These are phyloP conservation scores for Astur gentilis DNA, from an alignment of 2,113 vertebrate species.

Conservation along the genomic window DNA sequence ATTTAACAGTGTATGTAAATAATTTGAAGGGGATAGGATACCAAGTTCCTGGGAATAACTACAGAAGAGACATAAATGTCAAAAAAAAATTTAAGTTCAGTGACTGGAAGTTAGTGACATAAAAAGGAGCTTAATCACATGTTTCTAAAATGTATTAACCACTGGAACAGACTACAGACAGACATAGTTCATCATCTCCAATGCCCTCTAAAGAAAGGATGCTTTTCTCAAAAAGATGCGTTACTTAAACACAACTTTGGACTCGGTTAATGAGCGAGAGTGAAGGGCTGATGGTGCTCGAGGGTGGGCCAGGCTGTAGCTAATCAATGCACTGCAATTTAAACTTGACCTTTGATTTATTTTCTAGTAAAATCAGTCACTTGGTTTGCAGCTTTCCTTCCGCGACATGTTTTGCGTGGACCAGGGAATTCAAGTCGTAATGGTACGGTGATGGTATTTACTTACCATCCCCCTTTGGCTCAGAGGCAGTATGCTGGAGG, in stretches of 20 bases:
- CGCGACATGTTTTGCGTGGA: background rate
- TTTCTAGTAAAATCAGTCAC: background rate
- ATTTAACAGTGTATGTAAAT: background rate
- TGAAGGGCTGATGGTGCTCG: background rate
- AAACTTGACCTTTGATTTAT: background rate
- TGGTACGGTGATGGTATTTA: fast-evolving
- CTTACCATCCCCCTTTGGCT: fast-evolving
- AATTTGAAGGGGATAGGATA: background rate
- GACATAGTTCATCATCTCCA: background rate
- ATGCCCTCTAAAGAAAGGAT: background rate
- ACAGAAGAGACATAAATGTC: background rate
- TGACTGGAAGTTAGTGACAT: background rate
- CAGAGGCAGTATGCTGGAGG: background rate
- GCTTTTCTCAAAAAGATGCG: background rate
- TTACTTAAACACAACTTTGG: background rate
- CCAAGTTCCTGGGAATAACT: background rate
- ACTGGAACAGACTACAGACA: background rate
- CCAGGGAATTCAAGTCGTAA: fast-evolving
- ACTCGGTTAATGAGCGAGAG: background rate
- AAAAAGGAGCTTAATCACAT: background rate
- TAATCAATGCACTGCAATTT: background rate
- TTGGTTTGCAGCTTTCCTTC: background rate
- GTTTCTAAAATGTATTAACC: background rate
- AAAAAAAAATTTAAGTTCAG: background rate
- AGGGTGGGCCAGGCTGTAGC: background rate